These are phyloP conservation scores for Arremon aurantiirostris DNA, from an alignment of 2,797 vertebrate genomes.

Conservation along the genomic window DNA sequence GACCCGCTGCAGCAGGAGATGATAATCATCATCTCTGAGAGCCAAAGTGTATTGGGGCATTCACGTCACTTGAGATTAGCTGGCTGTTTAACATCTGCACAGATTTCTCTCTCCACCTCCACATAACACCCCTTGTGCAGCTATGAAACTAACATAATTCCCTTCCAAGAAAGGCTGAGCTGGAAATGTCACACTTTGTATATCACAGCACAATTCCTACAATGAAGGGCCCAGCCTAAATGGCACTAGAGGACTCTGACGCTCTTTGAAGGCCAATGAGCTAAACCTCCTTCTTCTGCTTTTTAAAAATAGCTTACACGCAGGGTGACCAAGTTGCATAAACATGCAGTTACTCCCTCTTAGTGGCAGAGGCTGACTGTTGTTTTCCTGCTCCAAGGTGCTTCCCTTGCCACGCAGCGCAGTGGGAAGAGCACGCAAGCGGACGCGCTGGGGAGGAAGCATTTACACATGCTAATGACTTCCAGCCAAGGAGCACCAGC, in stretches of 20 bases:
- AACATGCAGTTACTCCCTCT: neutral
- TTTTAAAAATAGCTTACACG: neutral
- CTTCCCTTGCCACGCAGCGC: slow-evolving; percentile 48
- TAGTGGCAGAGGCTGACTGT: neutral
- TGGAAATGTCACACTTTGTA: slow-evolving; percentile 55
- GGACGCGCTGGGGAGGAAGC: slow-evolving; percentile 41
- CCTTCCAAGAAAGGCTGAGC: slow-evolving; percentile 43
- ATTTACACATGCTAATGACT: slow-evolving; percentile 55
- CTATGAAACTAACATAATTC: slow-evolving; percentile 13
- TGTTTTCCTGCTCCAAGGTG: slow-evolving; percentile 58
- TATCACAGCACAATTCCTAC: neutral
- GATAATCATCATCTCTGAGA: slow-evolving; percentile 8
- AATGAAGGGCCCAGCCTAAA: neutral
- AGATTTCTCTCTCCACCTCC: slow-evolving; percentile 38
- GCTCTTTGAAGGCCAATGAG: neutral
- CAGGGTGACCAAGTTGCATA: neutral
- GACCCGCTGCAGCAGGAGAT: slow-evolving; percentile 2
- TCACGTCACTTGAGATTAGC: slow-evolving; percentile 1
- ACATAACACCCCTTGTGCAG: neutral
- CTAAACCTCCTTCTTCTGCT: neutral
- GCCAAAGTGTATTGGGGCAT: slow-evolving; percentile 1
- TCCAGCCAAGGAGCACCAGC: slow-evolving; percentile 36
- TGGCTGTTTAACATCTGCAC: slow-evolving; percentile 56
- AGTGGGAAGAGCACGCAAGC: slow-evolving; percentile 53
- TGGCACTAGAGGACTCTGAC: neutral